Conservation (phyloP, 2,113 vertebrate species). For the Brienomyrus brachyistius region DNA sequence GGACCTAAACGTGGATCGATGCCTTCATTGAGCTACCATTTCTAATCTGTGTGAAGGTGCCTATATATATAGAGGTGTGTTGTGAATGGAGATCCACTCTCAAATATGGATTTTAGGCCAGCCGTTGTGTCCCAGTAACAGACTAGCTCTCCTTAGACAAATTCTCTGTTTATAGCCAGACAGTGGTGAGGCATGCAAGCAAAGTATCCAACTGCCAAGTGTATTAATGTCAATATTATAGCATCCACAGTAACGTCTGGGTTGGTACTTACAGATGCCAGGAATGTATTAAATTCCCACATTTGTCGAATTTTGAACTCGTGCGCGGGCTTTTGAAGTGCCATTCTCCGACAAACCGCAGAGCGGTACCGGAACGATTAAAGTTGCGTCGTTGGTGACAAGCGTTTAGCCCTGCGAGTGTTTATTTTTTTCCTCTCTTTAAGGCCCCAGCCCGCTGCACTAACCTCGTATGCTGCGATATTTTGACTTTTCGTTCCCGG, state of each 20-base stretch:
- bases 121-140: not conserved
- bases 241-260: not conserved
- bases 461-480: not conserved
- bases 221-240: conserved; percentile 6
- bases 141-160: not conserved
- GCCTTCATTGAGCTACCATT: not conserved
- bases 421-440: not conserved
- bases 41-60: conserved; percentile 6
- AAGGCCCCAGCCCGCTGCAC: not conserved
- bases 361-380: not conserved
- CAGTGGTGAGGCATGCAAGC: not conserved
- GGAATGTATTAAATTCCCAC: not conserved
- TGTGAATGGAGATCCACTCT: not conserved
- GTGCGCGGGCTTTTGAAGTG: not conserved
- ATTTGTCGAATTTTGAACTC: not conserved
- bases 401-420: not conserved
- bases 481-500: conserved; percentile 4
- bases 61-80: conserved; percentile 4
- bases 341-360: not conserved
- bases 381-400: not conserved
- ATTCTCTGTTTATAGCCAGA: not conserved
- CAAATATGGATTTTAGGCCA: not conserved
- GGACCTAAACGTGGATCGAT: conserved; percentile 17
- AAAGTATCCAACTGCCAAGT: not conserved
- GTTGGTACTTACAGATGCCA: not conserved